Base-by-base conservation (phyloP, 2,888 invertebrate genomes). In the Isotomurus palustris region DNA sequence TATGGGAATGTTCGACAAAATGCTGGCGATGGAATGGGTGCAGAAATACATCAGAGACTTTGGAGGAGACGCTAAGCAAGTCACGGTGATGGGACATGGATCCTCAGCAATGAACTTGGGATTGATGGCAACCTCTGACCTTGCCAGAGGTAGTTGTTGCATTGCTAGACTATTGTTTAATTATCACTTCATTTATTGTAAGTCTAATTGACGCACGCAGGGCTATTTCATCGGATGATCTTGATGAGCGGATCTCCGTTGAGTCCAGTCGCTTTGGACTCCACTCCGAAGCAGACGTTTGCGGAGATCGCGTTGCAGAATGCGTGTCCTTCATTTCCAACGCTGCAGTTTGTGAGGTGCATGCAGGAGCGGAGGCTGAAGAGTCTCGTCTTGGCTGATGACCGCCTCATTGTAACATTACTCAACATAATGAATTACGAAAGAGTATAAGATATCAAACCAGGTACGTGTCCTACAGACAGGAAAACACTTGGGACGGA, bases 21-120 rank as follows among this genome's bases (percentile, higher is more conserved):
- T 66, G 3, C 29, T 66, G 10, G 64, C 62, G 1, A 44, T 68
- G 25, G 68, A 68, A 41, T 68, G 68, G 68, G 55, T 59, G 2
- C 62, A 64, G n/a, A 27, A 56, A 44, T 62, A 58, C 28, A 66
- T 68, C 19, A 8, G 22, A 17, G 47, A 49, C 22, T 68, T 68
- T 53, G 59, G 59, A 10, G 68, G 68, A 6, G 64, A 68, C 47
- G 36, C 60, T 2, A 62, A 52, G 22, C 64, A 65, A 62, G 48
- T 68, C 3, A 66, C 68, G 1, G 28, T 68, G 1, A 61, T 66
- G 63, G 68, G 68, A 10, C 64, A 66, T 22, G 66, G 66, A 3
- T 64, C 62, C 14, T 56, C 68, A 8, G 66, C 64, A 3, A 64
- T 62, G 43, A 53, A 54, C 27, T 35, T 66, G n/a, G 68, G 68